Evolutionary conservation across 1,140 invertebrate species (phyloP).

Genomic region (Drosophila nigromelanica): DNA sequence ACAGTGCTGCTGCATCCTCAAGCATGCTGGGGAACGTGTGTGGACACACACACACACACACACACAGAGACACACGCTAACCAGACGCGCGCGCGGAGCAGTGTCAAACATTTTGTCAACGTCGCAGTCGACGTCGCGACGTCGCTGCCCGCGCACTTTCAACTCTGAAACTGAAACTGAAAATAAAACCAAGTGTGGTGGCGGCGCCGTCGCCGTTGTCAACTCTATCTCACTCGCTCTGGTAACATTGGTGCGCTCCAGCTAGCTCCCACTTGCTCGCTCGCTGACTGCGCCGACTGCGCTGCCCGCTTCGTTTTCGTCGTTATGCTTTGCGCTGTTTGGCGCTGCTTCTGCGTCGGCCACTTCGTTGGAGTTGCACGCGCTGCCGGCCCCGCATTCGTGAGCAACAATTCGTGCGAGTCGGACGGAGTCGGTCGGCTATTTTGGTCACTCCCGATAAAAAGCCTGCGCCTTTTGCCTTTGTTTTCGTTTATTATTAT

Average conservation of each 20-base stretch:
- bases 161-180: slow-evolving; percentile 57
- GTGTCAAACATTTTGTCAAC: slow-evolving; percentile 45
- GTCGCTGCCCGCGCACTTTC: slow-evolving; percentile 47
- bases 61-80: slow-evolving; percentile 1
- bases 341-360: slow-evolving; percentile 55
- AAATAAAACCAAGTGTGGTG: slow-evolving; percentile 66
- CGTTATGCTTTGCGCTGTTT: slow-evolving; percentile 40
- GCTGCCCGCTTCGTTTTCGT: slow-evolving; percentile 44
- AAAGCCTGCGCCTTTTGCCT: slow-evolving; percentile 23
- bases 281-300: slow-evolving; percentile 19
- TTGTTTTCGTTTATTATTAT: slow-evolving; percentile 18
- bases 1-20: slow-evolving; percentile 30
- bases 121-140: slow-evolving; percentile 39
- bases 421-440: slow-evolving; percentile 58
- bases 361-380: slow-evolving; percentile 77
- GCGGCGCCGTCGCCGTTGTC: slow-evolving; percentile 30
- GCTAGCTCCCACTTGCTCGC: slow-evolving; percentile 38
- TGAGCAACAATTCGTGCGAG: slow-evolving; percentile 64
- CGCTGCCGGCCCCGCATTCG: slow-evolving; percentile 66
- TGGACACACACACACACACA: slow-evolving; percentile 3
- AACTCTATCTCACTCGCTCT: slow-evolving; percentile 15
- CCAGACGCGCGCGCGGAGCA: no score
- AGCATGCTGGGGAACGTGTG: not conserved
- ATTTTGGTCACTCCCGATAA: slow-evolving; percentile 34
- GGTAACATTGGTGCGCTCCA: not conserved